Percentiles rank a stretch among this genome's conserved stretches.
Conservation (phyloP, 2,113 vertebrate genomes). For the Chlorodrepanis virens region DNA sequence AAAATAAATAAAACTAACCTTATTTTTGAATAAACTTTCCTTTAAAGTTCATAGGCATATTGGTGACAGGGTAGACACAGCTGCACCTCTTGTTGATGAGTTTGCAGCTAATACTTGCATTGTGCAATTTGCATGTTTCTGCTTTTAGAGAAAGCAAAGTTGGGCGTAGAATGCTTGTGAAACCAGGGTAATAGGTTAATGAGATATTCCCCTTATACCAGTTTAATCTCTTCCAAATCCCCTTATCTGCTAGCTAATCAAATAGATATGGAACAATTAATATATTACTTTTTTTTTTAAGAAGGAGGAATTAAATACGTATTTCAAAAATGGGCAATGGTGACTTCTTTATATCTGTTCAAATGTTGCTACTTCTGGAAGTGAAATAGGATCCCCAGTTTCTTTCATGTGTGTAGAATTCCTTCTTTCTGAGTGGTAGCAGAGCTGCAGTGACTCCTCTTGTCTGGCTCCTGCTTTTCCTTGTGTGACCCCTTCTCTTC, state of each 20-base stretch:
- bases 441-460: background rate
- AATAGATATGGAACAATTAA: background rate
- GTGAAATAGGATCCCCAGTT: background rate
- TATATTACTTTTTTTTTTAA: background rate
- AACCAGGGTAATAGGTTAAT: background rate
- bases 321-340: background rate
- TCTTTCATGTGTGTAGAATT: background rate
- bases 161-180: background rate
- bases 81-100: background rate
- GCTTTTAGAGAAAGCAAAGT: background rate
- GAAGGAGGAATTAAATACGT: background rate
- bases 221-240: slow-evolving; percentile 21
- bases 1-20: background rate
- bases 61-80: background rate
- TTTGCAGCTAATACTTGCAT: background rate
- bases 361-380: background rate
- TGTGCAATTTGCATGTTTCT: background rate
- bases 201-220: background rate
- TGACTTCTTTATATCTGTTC: background rate
- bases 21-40: background rate
- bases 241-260: slow-evolving; percentile 2
- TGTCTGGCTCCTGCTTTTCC: fast-evolving
- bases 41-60: background rate
- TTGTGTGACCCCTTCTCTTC: background rate
- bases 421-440: background rate